Evolutionary conservation across 2,113 vertebrate species (phyloP).

Genomic region (Daphoenositta chrysoptera): DNA sequence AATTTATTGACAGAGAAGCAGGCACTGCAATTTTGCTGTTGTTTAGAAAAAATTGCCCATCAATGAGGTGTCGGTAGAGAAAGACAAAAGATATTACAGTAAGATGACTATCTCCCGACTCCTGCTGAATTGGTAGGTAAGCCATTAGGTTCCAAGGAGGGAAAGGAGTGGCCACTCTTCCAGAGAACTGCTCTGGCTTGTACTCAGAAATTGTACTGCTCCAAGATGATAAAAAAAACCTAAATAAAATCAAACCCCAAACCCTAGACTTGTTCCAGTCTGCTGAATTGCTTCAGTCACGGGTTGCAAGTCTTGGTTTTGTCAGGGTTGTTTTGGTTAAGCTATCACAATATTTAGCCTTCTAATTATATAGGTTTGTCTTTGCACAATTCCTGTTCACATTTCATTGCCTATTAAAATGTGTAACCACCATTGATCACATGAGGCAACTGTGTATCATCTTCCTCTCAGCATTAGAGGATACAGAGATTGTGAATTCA

Average conservation of each 20-base stretch:
- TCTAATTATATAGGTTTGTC: neutral
- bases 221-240: neutral
- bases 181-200: conserved; percentile 7
- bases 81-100: conserved; percentile 61
- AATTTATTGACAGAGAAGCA: conserved; percentile 69
- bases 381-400: neutral
- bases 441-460: neutral
- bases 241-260: neutral
- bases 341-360: conserved; percentile 5
- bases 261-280: neutral
- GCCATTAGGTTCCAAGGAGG: neutral
- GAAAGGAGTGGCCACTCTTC: neutral
- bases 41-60: conserved; percentile 71
- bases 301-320: neutral
- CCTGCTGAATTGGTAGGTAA: conserved; percentile 52
- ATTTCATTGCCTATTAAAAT: neutral
- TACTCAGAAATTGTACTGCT: neutral
- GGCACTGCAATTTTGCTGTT: conserved; percentile 62
- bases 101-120: conserved; percentile 43
- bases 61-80: conserved; percentile 59
- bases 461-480: neutral
- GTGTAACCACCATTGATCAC: neutral
- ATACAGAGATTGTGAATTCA: neutral
- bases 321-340: neutral
- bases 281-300: neutral